Base-by-base conservation (phyloP, 1,140 invertebrate genomes). In the Anagrus nilaparvatae region DNA sequence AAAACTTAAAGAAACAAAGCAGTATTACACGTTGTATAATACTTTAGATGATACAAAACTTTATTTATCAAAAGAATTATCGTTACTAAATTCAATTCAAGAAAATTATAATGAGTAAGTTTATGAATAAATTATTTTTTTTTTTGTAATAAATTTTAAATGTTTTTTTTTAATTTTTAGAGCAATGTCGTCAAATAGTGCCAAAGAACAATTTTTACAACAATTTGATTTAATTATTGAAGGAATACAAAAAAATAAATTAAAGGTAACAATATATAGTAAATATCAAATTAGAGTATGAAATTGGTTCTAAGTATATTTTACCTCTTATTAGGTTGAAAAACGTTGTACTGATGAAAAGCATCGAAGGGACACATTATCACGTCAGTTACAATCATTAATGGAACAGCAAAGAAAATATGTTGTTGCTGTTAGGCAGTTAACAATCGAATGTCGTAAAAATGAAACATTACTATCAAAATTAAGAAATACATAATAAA, bases 21-120 rank as follows among this genome's bases (percentile, higher is more conserved):
- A 97, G 69, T 95, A 92, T 71, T 97, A 92, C 59, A 94, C 88
- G 20, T 71, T 97, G 38, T 94, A 95, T 62, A 98, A 98, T 67
- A 92, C 87, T 5, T 69, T 97, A n/a, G 84, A 92, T 61, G 93
- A 97, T 68, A 88, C 87, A 4, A 87, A 89, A 61, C 69, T 84
- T 19, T 97, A 96, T 66, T 75, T 96, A 46, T 81, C 81, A 32
- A 96, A 93, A 61, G 93, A 97, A 70, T 72, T 96, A 28, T 78
- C 82, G 16, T 67, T 98, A 28, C 65, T 97, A 5, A 95, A 97
- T 71, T 97, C 92, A 1, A 92, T 97, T 48, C 77, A 90, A 50
- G 90, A 97, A 54, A 92, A 84, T 61, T 95, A 92, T 70, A 78
- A 82, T 48, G 77, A 87, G 87, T 92, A 73, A 78, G 79, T 79